Evolutionary conservation across 1,140 invertebrate genomes (phyloP), one percentile per base, ranked within the genome.

Genomic region (Brachionus paranguensis): DNA sequence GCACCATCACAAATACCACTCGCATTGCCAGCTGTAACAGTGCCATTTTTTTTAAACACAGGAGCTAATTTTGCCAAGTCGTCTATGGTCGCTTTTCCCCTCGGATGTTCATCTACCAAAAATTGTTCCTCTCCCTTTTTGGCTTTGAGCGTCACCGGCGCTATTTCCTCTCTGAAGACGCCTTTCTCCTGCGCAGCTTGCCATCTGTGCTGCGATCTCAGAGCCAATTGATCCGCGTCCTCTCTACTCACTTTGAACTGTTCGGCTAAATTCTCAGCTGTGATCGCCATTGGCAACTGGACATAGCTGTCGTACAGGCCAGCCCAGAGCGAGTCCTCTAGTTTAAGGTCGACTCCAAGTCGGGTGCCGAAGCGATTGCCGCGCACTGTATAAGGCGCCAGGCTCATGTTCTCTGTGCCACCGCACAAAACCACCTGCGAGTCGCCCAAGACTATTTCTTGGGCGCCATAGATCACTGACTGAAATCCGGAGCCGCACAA

Each of bases 1-100:
- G 96, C 97, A 37, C 97, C 97, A 91, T 99, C 97, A 89, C 94
- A 96, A 72, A 99, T 93, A 85, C 97, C 97, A 3, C 96, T 98
- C 84, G 97, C 95, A 86, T 94, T 93, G 68, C 95, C 97, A 84
- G 97, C 97, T 65, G 95, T 98, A 3, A 99, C 96, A 7, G 95
- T 92, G 7, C 97, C 97, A 85, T 95, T 93, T 89, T 99, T 97
- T 89, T 99, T 96, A 90, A 99, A 99, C 11, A 99, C 92, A 1
- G 96, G 91, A 0, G 93, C 92, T 27, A 99, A 90, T 90, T 92
- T 92, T 85, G 92, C 91, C 2, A 99, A 90, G 27, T 90, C 91
- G 89, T 98, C 96, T 8, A 94, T 84, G 6, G 94, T 96, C 14
- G 95, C 94, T 88, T 95, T 91, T 53, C 94, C 94, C 84, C 94